Evolutionary conservation across 2,888 invertebrate species (phyloP), one percentile per base, ranked within the genome.

Genomic region (Synanthedon tipuliformis): DNA sequence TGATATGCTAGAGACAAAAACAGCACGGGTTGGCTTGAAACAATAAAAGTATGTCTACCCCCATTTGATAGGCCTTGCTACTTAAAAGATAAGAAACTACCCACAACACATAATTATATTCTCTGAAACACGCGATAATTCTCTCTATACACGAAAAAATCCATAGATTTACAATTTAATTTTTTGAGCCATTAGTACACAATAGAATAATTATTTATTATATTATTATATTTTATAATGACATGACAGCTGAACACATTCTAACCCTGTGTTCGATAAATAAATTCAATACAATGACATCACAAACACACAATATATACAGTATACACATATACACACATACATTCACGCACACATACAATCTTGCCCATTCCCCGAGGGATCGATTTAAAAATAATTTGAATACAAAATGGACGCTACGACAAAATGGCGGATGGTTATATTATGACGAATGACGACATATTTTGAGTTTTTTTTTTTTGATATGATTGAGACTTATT

Each of bases 221-320:
- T n/a, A n/a, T n/a, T n/a, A n/a, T n/a, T 45, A 45, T 1, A 23
- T 23, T 13, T 56, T 56, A 60, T 55, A n/a, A 58, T 55, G 55
- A 55, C 50, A 62, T 59, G 61, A 65, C 64, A 64, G 65, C 61
- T 73, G 81, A 79, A 80, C 80, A 81, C 75, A 71, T 68, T 12
- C 55, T 54, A 60, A 73, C 75, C 78, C 78, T 76, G 76, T 71
- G 75, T 73, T 71, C 73, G 57, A 60, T 54, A 57, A 58, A 52
- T 51, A 34, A 23, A 34, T 10, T 34, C 34, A 34, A 34, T 34
- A 34, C 3, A 27, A 8, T 8, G 34, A 34, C 34, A 10, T 34
- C 34, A 10, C 10, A 34, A 34, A 10, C 34, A 34, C 34, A 3
- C 34, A 34, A 34, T 34, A 23, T 5, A 23, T 5, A 23, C 23